These are phyloP conservation scores for Seriola quinqueradiata DNA, from an alignment of 2,113 vertebrate species.

Conservation along the genomic window DNA sequence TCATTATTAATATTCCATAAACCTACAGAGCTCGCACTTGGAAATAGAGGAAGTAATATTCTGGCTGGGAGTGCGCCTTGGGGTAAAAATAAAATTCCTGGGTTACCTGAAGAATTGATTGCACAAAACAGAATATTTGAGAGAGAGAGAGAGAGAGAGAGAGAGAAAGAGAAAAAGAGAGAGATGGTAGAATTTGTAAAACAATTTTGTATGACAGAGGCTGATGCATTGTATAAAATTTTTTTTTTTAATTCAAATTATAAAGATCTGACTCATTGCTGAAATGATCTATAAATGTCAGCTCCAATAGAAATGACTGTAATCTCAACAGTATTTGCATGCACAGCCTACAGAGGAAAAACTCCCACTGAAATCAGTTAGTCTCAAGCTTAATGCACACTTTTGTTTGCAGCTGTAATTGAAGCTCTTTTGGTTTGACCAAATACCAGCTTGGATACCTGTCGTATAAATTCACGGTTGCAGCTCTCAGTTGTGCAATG, in stretches of 20 bases:
- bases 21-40: not conserved
- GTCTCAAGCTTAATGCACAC: not conserved
- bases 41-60: constrained; percentile 28
- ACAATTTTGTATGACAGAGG: not conserved
- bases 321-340: constrained; percentile 14
- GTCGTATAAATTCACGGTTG: constrained; percentile 6
- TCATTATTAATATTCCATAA: constrained; percentile 43
- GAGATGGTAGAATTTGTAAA: not conserved
- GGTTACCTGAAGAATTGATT: not conserved
- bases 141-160: not conserved
- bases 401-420: constrained; percentile 32
- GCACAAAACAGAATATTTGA: constrained; percentile 8
- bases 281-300: constrained; percentile 30
- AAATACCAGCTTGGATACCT: constrained; percentile 14
- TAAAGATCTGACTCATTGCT: not conserved
- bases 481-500: not conserved
- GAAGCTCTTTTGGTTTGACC: constrained; percentile 27
- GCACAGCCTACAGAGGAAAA: not conserved
- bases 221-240: not conserved
- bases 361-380: constrained; percentile 4
- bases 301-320: constrained; percentile 1
- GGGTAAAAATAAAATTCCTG: constrained; percentile 28
- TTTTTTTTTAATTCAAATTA: not conserved
- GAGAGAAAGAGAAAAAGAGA: not conserved
- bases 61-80: constrained; percentile 12